Evolutionary conservation across 37 sponge, comb jelly and placozoan genomes (phyloP), one percentile per base, ranked within the genome.

Genomic region (Axinella damicornis): DNA sequence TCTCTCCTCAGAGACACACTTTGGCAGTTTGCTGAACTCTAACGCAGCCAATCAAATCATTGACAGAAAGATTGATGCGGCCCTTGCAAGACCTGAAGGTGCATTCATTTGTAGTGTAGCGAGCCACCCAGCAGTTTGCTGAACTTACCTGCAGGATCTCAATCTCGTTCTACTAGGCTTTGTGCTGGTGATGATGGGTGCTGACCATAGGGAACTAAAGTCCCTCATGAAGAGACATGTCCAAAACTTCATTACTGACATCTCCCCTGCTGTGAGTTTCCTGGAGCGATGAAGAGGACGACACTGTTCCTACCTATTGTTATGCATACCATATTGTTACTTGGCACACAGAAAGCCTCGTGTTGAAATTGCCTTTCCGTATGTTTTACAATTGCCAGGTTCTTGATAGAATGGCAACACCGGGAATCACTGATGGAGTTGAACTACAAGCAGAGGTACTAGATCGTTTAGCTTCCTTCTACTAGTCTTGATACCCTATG

Each of bases 51-150:
- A 86, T 14, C 0, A 25, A 35, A 74, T 91, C 21, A 70, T 91
- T 58, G 83, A 91, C 11, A 53, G 38, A 34, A 86, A 91, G 69
- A 87, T 91, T 20, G 65, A 62, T 55, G 39, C 54, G 0, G 55
- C 76, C 19, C 38, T 91, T 53, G 40, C 57, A 33, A 35, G 92
- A 41, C 92, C 92, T 22, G 83, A 91, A 69, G 92, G 92, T 91
- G n/a, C 25, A 24, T 24, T 22, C 20, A 24, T 65, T 13, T n/a
- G n/a, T n/a, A n/a, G n/a, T n/a, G n/a, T n/a, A n/a, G n/a, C n/a
- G n/a, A n/a, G n/a, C n/a, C n/a, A n/a, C n/a, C n/a, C n/a, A n/a
- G n/a, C n/a, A n/a, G n/a, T n/a, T n/a, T n/a, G n/a, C n/a, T n/a
- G n/a, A n/a, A n/a, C n/a, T n/a, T n/a, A n/a, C n/a, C n/a, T 46